Base-by-base conservation (phyloP, 2,797 vertebrate species). In the Adrianichthys oophorus region DNA sequence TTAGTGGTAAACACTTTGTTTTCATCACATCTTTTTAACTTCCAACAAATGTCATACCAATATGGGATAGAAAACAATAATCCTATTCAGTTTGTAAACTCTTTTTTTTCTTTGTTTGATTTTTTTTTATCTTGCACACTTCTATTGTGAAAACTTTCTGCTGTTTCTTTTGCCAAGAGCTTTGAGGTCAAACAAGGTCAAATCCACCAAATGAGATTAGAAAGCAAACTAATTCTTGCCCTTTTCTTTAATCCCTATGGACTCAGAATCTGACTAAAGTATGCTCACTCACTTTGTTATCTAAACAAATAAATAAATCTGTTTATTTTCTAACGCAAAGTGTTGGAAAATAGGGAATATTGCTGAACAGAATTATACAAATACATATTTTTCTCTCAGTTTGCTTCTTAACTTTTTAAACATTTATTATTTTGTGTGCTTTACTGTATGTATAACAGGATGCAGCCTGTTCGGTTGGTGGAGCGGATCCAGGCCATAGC, bases 401-500 rank as follows among this genome's bases (percentile, higher is more conserved):
- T 44, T 4, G 5, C 23, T 13, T 56, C 32, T 47, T 59, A 56
- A 21, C 46, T 29, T 24, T 66, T 69, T 56, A 45, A 59, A 40
- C 40, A 52, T 42, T 65, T 1, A 46, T 53, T 23, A 41, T 18
- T 13, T 47, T 60, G 7, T 48, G 12, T 77, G 57, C 55, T 19
- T 63, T 32, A 66, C 19, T 65, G 15, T 66, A 14, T 50, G 7
- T 54, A 4, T 29, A 8, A 24, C 57, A 91, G 89, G 85, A 85
- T 88, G 52, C 93, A 95, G 74, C 93, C 93, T 4, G 79, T 92
- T 0, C 91, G 94, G 13, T 76, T 99, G 40, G 93, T 99, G 92
- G 96, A 98, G 83, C 93, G 93, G 68, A 98, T 98, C 87, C 95
- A 98, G 86, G 95, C 95, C 70, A 97, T 99, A 18, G 96, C 97